Evolutionary conservation across 2,113 vertebrate species (phyloP).

Genomic region (Heptranchias perlo): DNA sequence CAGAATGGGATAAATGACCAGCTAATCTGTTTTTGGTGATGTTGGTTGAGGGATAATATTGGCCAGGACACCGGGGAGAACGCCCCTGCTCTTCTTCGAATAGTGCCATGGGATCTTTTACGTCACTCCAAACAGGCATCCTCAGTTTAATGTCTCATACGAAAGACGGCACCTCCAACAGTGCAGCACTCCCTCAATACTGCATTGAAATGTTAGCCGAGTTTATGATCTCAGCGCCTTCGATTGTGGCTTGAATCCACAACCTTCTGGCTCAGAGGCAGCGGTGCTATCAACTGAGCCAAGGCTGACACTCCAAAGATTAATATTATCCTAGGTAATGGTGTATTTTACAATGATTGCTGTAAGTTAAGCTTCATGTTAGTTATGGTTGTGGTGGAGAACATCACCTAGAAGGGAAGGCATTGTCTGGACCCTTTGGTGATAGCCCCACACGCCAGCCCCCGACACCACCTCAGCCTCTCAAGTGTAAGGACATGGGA

Average conservation of each 20-base stretch:
- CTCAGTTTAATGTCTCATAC: neutral
- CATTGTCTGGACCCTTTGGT: neutral
- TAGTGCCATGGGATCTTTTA: too few species aligned
- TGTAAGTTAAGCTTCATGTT: too few species aligned
- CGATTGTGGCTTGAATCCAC: too few species aligned
- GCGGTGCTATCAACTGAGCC: too few species aligned
- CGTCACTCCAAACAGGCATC: neutral
- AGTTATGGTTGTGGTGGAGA: neutral
- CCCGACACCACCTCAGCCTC: neutral
- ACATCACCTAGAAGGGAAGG: neutral
- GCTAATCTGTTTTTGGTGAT: neutral
- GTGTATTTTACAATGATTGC: too few species aligned
- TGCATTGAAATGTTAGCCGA: too few species aligned
- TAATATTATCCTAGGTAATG: too few species aligned
- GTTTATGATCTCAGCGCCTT: too few species aligned
- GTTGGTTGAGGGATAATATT: neutral
- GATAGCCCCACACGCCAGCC: neutral
- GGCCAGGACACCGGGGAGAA: neutral
- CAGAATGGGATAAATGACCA: neutral
- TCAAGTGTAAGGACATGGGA: neutral
- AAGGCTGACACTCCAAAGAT: too few species aligned
- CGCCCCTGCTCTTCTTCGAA: neutral
- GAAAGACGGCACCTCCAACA: neutral
- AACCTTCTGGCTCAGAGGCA: too few species aligned
- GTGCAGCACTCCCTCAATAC: too few species aligned